Evolutionary conservation across 1,140 invertebrate species (phyloP).

Genomic region (Aphelinus certus): DNA sequence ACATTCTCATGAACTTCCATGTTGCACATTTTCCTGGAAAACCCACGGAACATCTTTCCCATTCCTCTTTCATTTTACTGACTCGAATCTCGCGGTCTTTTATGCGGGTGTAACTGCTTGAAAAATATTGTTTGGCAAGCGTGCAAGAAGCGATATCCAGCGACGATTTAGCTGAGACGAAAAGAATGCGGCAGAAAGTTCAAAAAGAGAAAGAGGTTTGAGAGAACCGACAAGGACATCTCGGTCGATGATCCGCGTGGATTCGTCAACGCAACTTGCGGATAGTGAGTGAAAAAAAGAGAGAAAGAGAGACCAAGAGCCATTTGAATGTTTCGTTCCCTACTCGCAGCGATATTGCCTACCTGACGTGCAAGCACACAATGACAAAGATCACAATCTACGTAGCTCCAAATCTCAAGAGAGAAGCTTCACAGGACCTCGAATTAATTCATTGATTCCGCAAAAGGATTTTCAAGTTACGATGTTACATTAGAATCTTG

Average conservation of each 20-base stretch:
- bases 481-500: too few species aligned
- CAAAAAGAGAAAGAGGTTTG: too few species aligned
- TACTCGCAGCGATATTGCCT: too few species aligned
- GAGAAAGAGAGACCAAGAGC: not conserved
- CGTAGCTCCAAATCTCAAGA: slow-evolving; percentile 1
- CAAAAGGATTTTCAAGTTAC: not conserved
- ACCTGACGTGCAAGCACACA: too few species aligned
- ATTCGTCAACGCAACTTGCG: too few species aligned
- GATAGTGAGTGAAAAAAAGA: not conserved
- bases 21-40: too few species aligned
- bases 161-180: slow-evolving; percentile 31
- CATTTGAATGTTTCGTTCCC: too few species aligned
- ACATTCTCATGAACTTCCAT: too few species aligned
- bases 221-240: too few species aligned
- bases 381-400: too few species aligned
- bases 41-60: not conserved
- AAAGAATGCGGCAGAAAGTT: too few species aligned
- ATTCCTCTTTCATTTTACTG: slow-evolving; percentile 10
- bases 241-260: too few species aligned
- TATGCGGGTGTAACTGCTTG: slow-evolving; percentile 32
- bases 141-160: slow-evolving; percentile 38
- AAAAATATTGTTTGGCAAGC: slow-evolving; percentile 41
- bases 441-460: slow-evolving; percentile 20
- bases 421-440: not conserved
- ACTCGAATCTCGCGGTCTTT: slow-evolving; percentile 15